Evolutionary conservation across 2,113 vertebrate species (phyloP).

Genomic region (Casuarius casuarius): DNA sequence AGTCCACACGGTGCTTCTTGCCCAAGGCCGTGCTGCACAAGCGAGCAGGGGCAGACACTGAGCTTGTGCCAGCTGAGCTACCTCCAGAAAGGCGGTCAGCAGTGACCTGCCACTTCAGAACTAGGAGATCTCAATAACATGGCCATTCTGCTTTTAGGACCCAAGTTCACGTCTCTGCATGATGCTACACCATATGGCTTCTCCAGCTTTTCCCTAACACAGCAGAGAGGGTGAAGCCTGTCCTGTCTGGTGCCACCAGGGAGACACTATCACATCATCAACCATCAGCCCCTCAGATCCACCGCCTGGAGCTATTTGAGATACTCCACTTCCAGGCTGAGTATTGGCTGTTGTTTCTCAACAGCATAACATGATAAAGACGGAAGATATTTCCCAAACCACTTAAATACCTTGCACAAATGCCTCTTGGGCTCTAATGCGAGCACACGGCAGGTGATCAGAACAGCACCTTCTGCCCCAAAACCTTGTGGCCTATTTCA

Average conservation of each 20-base stretch:
- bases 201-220: neutral
- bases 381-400: neutral
- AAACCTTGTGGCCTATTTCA: neutral
- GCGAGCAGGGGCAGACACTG: neutral
- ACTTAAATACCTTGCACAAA: neutral
- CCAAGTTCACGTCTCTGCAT: fast-evolving
- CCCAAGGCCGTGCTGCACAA: neutral
- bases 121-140: neutral
- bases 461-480: neutral
- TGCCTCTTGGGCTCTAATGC: fast-evolving
- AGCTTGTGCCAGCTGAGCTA: neutral
- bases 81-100: neutral
- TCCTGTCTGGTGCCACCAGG: neutral
- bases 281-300: neutral
- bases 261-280: neutral
- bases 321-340: neutral
- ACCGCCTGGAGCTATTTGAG: neutral
- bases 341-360: neutral
- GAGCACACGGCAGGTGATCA: fast-evolving
- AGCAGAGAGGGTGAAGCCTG: neutral
- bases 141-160: neutral
- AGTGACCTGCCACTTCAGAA: neutral
- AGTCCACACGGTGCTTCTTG: neutral
- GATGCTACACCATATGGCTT: neutral
- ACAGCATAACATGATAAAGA: neutral